Evolutionary conservation across 1,140 invertebrate genomes (phyloP).

Genomic region (Glossosoma conforme): DNA sequence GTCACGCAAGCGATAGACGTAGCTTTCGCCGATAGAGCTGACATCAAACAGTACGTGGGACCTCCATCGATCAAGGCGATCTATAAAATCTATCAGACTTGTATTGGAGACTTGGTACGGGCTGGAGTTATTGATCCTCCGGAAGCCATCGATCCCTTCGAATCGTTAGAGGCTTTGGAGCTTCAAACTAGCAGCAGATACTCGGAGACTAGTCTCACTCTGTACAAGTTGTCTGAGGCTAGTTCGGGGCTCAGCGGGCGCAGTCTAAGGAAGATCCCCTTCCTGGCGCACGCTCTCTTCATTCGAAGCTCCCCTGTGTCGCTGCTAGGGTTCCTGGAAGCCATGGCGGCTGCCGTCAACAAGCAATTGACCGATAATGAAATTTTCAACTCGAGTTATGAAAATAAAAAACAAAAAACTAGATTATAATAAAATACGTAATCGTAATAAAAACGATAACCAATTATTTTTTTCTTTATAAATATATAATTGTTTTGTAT

Average conservation of each 20-base stretch:
- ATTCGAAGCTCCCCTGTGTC: not conserved
- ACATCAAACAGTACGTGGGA: constrained; percentile 89
- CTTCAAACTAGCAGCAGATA: constrained; percentile 39
- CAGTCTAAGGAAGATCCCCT: constrained; percentile 80
- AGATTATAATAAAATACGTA: too few species aligned
- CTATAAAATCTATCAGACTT: constrained; percentile 74
- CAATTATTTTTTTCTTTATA: too few species aligned
- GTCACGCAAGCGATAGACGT: constrained; percentile 88
- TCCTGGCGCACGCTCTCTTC: constrained; percentile 68
- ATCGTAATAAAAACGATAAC: too few species aligned
- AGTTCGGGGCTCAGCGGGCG: constrained; percentile 78
- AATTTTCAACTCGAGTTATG: constrained; percentile 12
- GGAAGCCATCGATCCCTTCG: constrained; percentile 37
- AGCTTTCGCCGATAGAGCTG: constrained; percentile 94
- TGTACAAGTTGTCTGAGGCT: constrained; percentile 48
- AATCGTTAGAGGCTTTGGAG: constrained; percentile 35
- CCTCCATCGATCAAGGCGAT: constrained; percentile 74
- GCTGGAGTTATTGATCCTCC: constrained; percentile 48
- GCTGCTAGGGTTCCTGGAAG: constrained; percentile 8
- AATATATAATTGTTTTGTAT: too few species aligned
- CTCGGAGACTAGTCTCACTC: constrained; percentile 32
- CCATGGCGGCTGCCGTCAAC: constrained; percentile 16
- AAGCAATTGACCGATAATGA: constrained; percentile 25
- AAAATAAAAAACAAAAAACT: too few species aligned
- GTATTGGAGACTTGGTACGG: constrained; percentile 74